These are phyloP conservation scores for Ficedula albicollis DNA, from an alignment of 2,797 vertebrate species.

Conservation along the genomic window DNA sequence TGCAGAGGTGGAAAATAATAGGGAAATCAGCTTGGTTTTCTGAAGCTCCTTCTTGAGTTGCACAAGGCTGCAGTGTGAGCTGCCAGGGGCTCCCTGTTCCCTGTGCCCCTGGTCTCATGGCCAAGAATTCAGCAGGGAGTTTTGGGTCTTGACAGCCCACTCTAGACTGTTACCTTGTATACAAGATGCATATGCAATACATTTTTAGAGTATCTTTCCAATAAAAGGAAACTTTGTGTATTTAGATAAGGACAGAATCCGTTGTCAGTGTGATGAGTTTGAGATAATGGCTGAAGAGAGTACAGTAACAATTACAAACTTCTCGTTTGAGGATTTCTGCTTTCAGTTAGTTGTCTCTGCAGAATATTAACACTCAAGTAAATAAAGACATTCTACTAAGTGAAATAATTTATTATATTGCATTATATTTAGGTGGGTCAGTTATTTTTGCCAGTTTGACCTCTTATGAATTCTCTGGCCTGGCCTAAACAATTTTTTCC, in stretches of 20 bases:
- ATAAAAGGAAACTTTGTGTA: not conserved
- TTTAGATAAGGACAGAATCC: not conserved
- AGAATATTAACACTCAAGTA: not conserved
- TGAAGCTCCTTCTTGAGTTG: not conserved
- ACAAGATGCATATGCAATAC: not conserved
- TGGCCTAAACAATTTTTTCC: not conserved
- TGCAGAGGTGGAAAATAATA: not conserved
- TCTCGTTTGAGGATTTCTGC: not conserved
- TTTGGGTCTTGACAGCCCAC: fast-evolving
- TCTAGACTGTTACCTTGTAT: not conserved
- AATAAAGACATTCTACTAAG: not conserved
- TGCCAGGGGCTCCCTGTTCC: fast-evolving
- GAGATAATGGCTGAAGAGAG: not conserved
- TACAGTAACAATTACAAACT: not conserved
- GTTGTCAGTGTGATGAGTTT: not conserved
- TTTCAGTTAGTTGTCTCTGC: not conserved
- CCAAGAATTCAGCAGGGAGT: fast-evolving
- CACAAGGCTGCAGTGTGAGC: not conserved
- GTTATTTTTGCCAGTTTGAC: not conserved
- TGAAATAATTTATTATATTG: not conserved
- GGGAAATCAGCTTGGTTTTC: not conserved
- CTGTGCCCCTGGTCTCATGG: fast-evolving
- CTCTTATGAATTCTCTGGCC: not conserved
- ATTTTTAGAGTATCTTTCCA: not conserved
- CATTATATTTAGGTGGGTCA: not conserved